phyloP scores from a whole-genome alignment of 2,888 invertebrate genomes.

The Tetheella fluctuosa region DNA sequence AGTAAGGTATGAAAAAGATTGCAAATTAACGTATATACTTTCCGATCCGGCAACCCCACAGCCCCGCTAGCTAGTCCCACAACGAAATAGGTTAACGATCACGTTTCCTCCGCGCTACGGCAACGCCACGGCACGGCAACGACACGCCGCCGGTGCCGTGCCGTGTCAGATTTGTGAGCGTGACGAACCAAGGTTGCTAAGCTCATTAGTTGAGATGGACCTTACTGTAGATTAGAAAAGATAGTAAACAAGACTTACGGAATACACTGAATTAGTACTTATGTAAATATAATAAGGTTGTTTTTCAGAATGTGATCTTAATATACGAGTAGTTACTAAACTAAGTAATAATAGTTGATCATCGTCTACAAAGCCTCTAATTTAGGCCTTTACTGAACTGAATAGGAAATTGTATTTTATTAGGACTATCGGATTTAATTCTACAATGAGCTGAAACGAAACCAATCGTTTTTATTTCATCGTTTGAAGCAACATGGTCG shows the following conservation, averaged over 20 bases:
- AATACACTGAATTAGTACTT: not conserved
- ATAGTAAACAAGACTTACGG: not conserved
- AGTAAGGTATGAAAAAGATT: not conserved
- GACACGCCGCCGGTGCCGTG: not conserved
- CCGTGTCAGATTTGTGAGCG: conserved; percentile 1
- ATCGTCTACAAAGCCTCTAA: too few species aligned
- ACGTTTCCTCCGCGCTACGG: conserved; percentile 46
- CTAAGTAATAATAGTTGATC: too few species aligned
- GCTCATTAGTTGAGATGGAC: conserved; percentile 4
- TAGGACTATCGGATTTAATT: too few species aligned
- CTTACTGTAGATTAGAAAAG: not conserved
- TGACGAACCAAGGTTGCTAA: not conserved
- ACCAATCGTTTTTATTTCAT: too few species aligned
- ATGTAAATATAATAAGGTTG: not conserved
- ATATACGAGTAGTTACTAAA: too few species aligned
- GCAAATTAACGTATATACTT: not conserved
- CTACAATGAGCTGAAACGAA: too few species aligned
- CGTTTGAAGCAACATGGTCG: too few species aligned
- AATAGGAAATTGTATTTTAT: too few species aligned
- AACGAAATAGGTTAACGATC: conserved; percentile 74
- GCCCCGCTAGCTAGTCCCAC: conserved; percentile 27
- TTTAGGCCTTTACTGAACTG: too few species aligned
- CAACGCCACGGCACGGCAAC: not conserved
- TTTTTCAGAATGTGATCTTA: not conserved
- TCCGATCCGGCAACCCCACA: not conserved